Conservation (phyloP, 2,113 vertebrate genomes). For the Pimephales promelas region DNA sequence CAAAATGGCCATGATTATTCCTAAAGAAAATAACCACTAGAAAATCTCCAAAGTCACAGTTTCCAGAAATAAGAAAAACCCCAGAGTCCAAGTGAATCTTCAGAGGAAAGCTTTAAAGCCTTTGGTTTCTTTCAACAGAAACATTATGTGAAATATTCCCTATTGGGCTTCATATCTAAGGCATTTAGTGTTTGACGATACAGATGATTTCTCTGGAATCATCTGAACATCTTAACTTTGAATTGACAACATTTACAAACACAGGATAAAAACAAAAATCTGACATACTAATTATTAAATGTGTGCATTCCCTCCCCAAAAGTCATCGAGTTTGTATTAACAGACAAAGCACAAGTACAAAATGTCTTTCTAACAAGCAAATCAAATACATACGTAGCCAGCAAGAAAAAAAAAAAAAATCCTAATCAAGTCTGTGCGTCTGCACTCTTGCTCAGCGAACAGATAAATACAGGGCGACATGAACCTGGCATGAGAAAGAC, state of each 20-base stretch:
- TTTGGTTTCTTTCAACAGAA: slow-evolving; percentile 7
- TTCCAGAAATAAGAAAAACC: not conserved
- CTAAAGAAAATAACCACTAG: not conserved
- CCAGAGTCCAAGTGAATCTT: not conserved
- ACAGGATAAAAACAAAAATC: not conserved
- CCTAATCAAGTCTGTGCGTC: slow-evolving; percentile 16
- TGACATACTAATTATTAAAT: not conserved
- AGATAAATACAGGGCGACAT: not conserved
- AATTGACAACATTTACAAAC: not conserved
- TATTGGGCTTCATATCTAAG: not conserved
- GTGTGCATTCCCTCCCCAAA: not conserved
- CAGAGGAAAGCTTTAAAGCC: not conserved
- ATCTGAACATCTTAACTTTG: not conserved
- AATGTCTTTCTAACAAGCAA: not conserved
- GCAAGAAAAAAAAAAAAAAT: not conserved
- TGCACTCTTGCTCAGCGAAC: too few relatives aligned
- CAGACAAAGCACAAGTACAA: not conserved
- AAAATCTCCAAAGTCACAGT: slow-evolving; percentile 5
- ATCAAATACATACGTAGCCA: slow-evolving; percentile 17
- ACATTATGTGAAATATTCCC: not conserved
- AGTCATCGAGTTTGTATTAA: not conserved
- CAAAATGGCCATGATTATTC: not conserved
- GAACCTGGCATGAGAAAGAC: slow-evolving; percentile 29
- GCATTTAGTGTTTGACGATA: not conserved
- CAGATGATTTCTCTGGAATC: not conserved